Evolutionary conservation across 2,888 invertebrate species (phyloP), one percentile per base, ranked within the genome.

Genomic region (Merodon equestris): DNA sequence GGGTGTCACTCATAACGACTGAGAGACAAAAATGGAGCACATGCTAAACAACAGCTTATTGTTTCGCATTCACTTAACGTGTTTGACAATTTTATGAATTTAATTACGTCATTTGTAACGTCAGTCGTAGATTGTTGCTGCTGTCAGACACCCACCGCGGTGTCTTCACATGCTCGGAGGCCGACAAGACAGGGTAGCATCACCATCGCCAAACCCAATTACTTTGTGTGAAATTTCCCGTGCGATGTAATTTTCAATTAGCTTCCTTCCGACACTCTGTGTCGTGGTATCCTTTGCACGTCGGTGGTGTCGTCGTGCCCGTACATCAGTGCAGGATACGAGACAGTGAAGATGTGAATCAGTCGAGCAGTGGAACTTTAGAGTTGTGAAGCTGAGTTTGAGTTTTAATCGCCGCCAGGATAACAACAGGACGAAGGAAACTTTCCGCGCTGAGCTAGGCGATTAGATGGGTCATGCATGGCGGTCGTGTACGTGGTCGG

Each of bases 191-290:
- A 27, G 27, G 53, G 10, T 57, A 66, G 58, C 36, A 58, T n/a
- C 54, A 75, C 53, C 57, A 71, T 2, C n/a, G n/a, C 44, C 48
- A 64, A 71, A 71, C 60, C 60, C 15, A 60, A 56, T 60, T 54
- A 60, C 50, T 53, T 76, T 72, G 56, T 51, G 76, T 56, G 34
- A 56, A 72, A 66, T 72, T 77, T 68, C 67, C 61, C 48, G 15
- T 47, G 67, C 47, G 73, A 73, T 47, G 73, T 57, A 68, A 77
- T 73, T 73, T 77, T 77, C 77, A 73, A 73, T 77, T 77, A 77
- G 57, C 53, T 68, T 63, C 73, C 77, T 77, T 77, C 77, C 77
- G 61, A 57, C 57, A 67, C 34, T 42, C 44, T 60, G 56, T 56
- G 61, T 63, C 57, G 50, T 56, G 61, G 38, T 42, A 73, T 60